Base-by-base conservation (phyloP, 2,113 vertebrate species). In the Epinephelus lanceolatus region DNA sequence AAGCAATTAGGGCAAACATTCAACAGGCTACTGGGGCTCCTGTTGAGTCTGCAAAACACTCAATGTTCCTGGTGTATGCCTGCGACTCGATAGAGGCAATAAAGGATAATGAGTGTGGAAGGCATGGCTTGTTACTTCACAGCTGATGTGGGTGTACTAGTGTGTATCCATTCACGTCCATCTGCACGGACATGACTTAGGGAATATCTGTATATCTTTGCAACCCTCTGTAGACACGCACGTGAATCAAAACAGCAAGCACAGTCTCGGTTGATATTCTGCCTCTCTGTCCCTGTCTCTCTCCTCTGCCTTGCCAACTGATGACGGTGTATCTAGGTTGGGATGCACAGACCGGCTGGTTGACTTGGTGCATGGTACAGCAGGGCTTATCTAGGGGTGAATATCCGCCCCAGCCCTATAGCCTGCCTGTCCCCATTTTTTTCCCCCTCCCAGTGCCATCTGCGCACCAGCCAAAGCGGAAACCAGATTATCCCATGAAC, bases 401-500 rank as follows among this genome's bases (percentile, higher is more conserved):
- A 89, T 87, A 91, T 89, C 89, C 33, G 79, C 37, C 74, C 65
- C 75, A 51, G 88, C 84, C 85, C 86, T 84, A 86, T 77, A 74
- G 88, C 76, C 81, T 81, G 84, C 73, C 88, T 93, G 89, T 88
- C 88, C 91, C 89, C 85, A 76, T 93, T 93, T 89, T 30, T 61
- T 80, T 23, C 10, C 47, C 59, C 51, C 63, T 88, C 82, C 74
- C 81, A 75, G 53, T 25, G 61, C 94, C 94, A 95, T 95, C 94
- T 95, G 94, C 89, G 69, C 87, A 76, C 66, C 83, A 80, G 87
- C 88, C 87, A 92, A 76, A 90, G 91, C 73, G 55, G 86, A 94
- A 91, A 94, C 89, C 88, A 94, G 93, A 95, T 95, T 95, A 95
- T 93, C 91, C 80, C 82, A 82, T 73, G 88, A 85, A 80, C 78